A percentile compares a stretch with the other conserved stretches of the same genome.
These are phyloP conservation scores for Aporophyla lueneburgensis DNA, from an alignment of 2,888 invertebrate genomes.

Conservation along the genomic window DNA sequence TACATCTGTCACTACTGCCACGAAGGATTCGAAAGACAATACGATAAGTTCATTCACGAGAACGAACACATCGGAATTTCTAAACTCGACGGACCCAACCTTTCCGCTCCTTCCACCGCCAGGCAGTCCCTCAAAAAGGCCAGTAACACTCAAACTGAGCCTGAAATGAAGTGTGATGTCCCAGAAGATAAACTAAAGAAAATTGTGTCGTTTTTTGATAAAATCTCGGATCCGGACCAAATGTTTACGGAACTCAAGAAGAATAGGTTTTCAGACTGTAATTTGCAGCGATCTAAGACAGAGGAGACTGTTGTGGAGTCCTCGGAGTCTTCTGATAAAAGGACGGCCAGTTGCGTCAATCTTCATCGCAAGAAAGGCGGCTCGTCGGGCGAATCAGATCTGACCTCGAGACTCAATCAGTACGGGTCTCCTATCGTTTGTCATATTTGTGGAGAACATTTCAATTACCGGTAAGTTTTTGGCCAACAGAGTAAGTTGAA, in stretches of 20 bases:
- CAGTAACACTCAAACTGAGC: slow-evolving; percentile 81
- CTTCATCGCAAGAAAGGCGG: slow-evolving; percentile 63
- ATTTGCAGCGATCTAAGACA: slow-evolving; percentile 68
- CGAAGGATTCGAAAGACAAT: slow-evolving; percentile 81
- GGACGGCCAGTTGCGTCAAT: slow-evolving; percentile 74
- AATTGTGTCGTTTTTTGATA: slow-evolving; percentile 86
- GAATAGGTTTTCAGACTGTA: slow-evolving; percentile 74
- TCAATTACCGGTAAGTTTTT: slow-evolving; percentile 75
- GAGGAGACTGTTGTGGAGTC: slow-evolving; percentile 61
- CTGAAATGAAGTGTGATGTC: slow-evolving; percentile 72
- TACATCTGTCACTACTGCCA: slow-evolving; percentile 85
- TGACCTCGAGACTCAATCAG: slow-evolving; percentile 59
- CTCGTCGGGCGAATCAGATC: slow-evolving; percentile 67
- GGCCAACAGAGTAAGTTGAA: no score
- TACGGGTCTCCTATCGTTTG: slow-evolving; percentile 70
- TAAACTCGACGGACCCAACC: slow-evolving; percentile 68
- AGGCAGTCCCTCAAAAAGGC: slow-evolving; percentile 70
- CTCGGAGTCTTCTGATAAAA: slow-evolving; percentile 71
- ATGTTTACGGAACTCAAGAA: slow-evolving; percentile 77
- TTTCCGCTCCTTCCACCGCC: slow-evolving; percentile 53
- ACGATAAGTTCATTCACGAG: slow-evolving; percentile 80
- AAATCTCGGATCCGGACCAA: slow-evolving; percentile 78
- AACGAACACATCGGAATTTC: slow-evolving; percentile 84
- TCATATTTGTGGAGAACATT: slow-evolving; percentile 80
- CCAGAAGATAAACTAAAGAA: slow-evolving; percentile 85